phyloP scores from a whole-genome alignment of 92 coral and sea anemone genomes.

The Muricea muricata region DNA sequence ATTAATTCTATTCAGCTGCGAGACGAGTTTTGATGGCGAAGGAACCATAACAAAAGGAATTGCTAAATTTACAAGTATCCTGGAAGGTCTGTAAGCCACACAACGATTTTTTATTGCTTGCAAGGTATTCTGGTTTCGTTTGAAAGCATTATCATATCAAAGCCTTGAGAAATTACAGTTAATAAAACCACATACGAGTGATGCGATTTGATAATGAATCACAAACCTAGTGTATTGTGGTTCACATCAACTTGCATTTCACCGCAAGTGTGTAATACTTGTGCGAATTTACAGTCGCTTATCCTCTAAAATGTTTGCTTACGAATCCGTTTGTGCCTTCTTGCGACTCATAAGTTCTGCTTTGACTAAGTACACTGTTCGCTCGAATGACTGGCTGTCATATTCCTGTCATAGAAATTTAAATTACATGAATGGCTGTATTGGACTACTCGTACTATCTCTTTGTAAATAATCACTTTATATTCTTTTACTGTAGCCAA shows the following conservation, averaged over 20 bases:
- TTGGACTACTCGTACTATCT: neutral
- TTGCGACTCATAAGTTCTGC: neutral
- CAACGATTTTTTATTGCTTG: neutral
- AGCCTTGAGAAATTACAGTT: neutral
- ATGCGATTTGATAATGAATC: neutral
- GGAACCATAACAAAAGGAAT: neutral
- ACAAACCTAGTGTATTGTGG: slow-evolving; percentile 2
- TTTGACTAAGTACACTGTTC: neutral
- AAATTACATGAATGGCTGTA: slow-evolving; percentile 2
- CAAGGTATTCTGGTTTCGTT: neutral
- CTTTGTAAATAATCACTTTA: neutral
- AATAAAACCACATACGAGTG: neutral
- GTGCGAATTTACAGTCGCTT: neutral
- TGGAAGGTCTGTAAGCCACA: neutral
- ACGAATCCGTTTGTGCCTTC: neutral
- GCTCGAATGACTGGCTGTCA: neutral
- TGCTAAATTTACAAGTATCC: neutral
- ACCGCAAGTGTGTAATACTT: neutral
- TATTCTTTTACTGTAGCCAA: neutral
- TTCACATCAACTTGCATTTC: neutral
- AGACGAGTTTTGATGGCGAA: neutral
- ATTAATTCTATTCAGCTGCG: slow-evolving; percentile 19
- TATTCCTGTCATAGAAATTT: neutral
- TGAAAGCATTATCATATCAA: neutral
- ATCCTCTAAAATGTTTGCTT: neutral